These are phyloP conservation scores for Phlogophora meticulosa DNA, from an alignment of 2,888 invertebrate species.

Conservation along the genomic window DNA sequence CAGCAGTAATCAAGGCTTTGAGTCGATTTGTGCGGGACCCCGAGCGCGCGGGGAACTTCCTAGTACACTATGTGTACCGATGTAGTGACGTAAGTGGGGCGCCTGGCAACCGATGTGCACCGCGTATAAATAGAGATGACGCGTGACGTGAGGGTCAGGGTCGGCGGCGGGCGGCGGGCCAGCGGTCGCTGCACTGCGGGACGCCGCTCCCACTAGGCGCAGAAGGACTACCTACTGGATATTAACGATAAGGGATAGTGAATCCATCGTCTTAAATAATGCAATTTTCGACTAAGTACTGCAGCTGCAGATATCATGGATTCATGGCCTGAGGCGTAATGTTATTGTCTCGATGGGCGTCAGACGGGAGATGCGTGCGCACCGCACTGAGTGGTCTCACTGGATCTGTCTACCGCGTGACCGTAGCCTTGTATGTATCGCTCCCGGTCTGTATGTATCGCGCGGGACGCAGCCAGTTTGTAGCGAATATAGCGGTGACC, in stretches of 20 bases:
- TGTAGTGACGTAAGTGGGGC: constrained; percentile 52
- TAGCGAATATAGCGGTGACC: constrained; percentile 67
- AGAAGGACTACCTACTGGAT: constrained; percentile 32
- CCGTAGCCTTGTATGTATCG: constrained; percentile 11
- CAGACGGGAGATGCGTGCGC: not conserved
- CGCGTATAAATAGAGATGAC: constrained; percentile 80
- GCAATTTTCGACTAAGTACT: too few relatives aligned
- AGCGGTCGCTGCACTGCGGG: constrained; percentile 75
- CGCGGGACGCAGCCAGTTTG: constrained; percentile 18
- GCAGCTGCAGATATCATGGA: too few relatives aligned
- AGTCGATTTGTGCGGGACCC: not conserved
- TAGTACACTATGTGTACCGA: constrained; percentile 26
- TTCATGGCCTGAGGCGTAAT: not conserved
- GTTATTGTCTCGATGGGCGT: not conserved
- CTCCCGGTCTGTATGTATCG: constrained; percentile 18
- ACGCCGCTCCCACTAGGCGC: constrained; percentile 36
- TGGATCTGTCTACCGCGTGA: constrained; percentile 1
- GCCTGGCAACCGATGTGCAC: constrained; percentile 66
- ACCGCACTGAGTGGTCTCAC: not conserved
- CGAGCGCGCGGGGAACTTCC: constrained; percentile 24
- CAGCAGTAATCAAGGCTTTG: not conserved
- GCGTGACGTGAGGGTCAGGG: constrained; percentile 80
- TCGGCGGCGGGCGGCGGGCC: constrained; percentile 72
- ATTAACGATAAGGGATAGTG: not conserved
- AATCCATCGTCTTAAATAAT: not conserved